phyloP scores from a whole-genome alignment of 2,797 vertebrate species.

The Myiothlypis chrysogaster region DNA sequence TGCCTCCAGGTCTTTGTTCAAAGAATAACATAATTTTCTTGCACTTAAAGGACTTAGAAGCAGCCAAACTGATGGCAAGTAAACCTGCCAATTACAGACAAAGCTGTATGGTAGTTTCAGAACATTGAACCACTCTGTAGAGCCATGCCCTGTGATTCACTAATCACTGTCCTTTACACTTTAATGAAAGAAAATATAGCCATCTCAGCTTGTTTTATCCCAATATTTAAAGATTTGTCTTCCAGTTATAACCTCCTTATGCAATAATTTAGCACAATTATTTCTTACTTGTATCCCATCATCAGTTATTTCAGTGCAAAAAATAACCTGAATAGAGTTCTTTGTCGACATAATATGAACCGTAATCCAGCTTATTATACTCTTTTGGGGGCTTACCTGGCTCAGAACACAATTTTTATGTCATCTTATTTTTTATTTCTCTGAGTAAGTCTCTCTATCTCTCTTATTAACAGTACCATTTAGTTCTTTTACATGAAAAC shows the following conservation, averaged over 20 bases:
- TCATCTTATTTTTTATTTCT: background rate
- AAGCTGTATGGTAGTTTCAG: background rate
- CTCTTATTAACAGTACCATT: background rate
- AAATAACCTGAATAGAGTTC: background rate
- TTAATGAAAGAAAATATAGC: background rate
- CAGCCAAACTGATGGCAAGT: background rate
- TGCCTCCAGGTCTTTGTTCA: background rate
- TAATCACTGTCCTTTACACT: background rate
- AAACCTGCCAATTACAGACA: background rate
- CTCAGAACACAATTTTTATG: background rate
- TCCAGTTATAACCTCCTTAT: background rate
- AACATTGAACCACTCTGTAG: background rate
- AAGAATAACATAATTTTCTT: background rate
- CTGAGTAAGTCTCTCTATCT: background rate
- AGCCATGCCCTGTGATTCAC: background rate
- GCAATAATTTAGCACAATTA: background rate
- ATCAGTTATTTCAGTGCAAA: background rate
- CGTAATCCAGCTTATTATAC: background rate
- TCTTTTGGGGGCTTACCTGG: background rate
- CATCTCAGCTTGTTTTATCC: background rate
- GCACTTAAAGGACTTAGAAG: background rate
- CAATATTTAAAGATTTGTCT: conserved; percentile 1
- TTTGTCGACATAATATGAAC: background rate
- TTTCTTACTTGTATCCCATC: background rate
- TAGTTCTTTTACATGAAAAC: background rate